These are phyloP conservation scores for Psilopogon haemacephalus DNA, from an alignment of 2,113 vertebrate species.

Conservation along the genomic window DNA sequence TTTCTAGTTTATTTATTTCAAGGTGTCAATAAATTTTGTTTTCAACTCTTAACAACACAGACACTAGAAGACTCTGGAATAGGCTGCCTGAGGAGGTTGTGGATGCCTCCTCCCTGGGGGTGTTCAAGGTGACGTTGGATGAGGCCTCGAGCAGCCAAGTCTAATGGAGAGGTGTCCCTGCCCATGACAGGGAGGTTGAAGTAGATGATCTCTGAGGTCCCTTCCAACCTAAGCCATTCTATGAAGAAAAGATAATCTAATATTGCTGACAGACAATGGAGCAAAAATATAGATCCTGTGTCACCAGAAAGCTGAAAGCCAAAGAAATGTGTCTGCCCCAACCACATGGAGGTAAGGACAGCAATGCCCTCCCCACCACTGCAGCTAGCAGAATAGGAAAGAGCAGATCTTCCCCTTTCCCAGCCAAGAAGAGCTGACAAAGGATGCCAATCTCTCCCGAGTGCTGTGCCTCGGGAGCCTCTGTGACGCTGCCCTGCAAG, in stretches of 20 bases:
- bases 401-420: background rate
- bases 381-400: background rate
- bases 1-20: background rate
- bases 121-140: too few species aligned
- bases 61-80: too few species aligned
- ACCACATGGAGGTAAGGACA: background rate
- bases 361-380: accelerated
- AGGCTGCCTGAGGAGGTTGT: too few species aligned
- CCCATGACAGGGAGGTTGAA: too few species aligned
- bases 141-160: too few species aligned
- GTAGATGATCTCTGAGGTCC: too few species aligned
- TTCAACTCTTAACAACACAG: background rate
- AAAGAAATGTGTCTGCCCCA: background rate
- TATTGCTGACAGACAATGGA: background rate
- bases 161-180: too few species aligned
- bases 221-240: too few species aligned
- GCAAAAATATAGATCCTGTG: background rate
- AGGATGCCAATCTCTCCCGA: background rate
- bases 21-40: background rate
- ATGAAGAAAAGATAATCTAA: background rate
- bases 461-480: accelerated
- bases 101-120: too few species aligned
- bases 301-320: background rate
- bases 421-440: accelerated
- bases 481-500: background rate